A percentile compares a stretch with the other conserved stretches of the same genome.
Evolutionary conservation across 2,797 vertebrate species (phyloP).

Genomic region (Hephaestus fuliginosus): DNA sequence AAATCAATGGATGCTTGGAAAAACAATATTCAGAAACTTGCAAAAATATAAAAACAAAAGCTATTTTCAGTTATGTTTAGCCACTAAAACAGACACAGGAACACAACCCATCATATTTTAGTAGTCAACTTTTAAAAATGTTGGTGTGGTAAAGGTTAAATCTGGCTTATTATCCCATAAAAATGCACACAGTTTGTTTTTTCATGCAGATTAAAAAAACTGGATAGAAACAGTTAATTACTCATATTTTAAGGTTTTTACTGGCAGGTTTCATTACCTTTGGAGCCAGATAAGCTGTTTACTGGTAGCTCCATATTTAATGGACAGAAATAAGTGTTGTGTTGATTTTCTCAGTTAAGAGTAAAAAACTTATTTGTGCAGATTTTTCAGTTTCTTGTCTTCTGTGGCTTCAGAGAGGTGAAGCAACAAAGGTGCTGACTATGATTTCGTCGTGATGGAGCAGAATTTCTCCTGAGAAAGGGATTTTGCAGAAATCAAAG

Average conservation of each 20-base stretch:
- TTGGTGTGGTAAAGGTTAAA: background rate
- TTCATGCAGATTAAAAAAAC: background rate
- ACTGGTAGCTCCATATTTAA: background rate
- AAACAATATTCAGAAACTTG: background rate
- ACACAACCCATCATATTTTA: too few relatives aligned
- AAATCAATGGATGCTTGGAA: background rate
- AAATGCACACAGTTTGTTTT: background rate
- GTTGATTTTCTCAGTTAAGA: background rate
- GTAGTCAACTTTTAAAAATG: background rate
- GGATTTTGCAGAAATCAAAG: background rate
- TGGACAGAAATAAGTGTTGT: background rate
- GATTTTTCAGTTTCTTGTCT: background rate
- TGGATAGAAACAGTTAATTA: background rate
- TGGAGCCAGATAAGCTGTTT: background rate
- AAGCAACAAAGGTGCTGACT: background rate
- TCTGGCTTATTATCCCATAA: background rate
- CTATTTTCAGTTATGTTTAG: background rate
- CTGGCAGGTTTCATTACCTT: background rate
- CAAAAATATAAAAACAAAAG: background rate
- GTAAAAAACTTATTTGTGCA: background rate
- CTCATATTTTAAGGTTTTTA: background rate
- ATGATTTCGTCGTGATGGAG: background rate
- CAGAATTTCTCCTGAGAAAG: background rate
- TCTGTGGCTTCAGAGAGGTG: background rate
- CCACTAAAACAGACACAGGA: background rate